A percentile compares a stretch with the other conserved stretches of the same genome.
Evolutionary conservation across 1,140 invertebrate species (phyloP).

Genomic region (Lordiphosa collinella): DNA sequence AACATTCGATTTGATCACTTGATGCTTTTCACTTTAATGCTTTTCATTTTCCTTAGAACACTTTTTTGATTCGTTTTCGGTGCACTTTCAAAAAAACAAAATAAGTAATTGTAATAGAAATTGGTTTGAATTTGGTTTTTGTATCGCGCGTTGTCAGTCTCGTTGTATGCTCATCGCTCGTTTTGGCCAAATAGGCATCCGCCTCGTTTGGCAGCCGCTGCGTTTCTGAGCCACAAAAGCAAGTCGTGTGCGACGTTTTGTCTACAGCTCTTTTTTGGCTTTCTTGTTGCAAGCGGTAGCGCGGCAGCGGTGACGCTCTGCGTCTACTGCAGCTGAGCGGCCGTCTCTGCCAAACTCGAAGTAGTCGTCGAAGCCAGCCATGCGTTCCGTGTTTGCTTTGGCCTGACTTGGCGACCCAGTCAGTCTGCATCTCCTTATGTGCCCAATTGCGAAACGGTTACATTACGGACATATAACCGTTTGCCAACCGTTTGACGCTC

Average conservation of each 20-base stretch:
- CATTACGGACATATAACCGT: conserved; percentile 34
- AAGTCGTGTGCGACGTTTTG: conserved; percentile 67
- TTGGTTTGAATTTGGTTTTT: neutral
- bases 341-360: neutral
- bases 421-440: conserved; percentile 6
- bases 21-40: conserved; percentile 19
- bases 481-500: conserved; percentile 49
- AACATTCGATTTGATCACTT: conserved; percentile 25
- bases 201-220: conserved; percentile 75
- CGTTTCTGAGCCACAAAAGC: conserved; percentile 72
- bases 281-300: neutral
- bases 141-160: neutral
- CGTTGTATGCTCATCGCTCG: neutral
- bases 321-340: neutral
- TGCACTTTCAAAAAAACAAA: conserved; percentile 8
- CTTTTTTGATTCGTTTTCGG: conserved; percentile 4
- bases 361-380: conserved; percentile 14
- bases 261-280: conserved; percentile 30
- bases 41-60: conserved; percentile 15
- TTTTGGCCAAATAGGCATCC: conserved; percentile 46
- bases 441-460: conserved; percentile 53
- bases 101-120: conserved; percentile 26
- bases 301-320: neutral
- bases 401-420: neutral
- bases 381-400: conserved; percentile 1